Conservation (phyloP, 2,113 vertebrate genomes). For the Malurus elegans region DNA sequence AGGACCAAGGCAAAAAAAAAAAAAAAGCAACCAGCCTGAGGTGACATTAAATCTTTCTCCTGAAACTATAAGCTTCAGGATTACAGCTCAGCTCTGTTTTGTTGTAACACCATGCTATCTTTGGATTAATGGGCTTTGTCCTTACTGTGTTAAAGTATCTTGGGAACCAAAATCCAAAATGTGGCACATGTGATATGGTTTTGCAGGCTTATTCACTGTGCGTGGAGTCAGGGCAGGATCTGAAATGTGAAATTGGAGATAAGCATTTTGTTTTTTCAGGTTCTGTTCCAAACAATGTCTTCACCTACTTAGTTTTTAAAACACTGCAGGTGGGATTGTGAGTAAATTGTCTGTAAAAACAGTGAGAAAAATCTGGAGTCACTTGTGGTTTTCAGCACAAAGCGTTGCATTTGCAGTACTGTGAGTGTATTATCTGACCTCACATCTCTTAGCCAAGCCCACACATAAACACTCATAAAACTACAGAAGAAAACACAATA, state of each 20-base stretch:
- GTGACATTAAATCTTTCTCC: conserved; percentile 27
- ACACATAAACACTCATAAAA: background rate
- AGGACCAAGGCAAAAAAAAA: background rate
- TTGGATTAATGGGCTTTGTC: background rate
- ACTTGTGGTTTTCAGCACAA: background rate
- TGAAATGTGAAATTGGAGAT: background rate
- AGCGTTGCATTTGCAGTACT: background rate
- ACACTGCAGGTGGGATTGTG: background rate
- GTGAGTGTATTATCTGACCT: background rate
- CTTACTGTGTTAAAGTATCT: background rate
- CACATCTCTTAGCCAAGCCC: background rate
- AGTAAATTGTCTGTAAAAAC: background rate
- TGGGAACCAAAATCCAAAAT: background rate
- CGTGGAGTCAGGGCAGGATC: background rate
- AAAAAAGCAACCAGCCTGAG: background rate
- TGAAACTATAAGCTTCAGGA: conserved; percentile 29
- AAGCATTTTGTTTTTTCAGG: background rate
- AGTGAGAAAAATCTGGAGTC: background rate
- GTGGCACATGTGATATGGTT: background rate
- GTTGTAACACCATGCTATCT: background rate
- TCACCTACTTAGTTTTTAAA: background rate
- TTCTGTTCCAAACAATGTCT: background rate
- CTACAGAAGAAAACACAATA: conserved; percentile 16
- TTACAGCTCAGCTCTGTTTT: conserved; percentile 9
- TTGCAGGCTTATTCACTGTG: background rate